Conservation (phyloP, 2,888 invertebrate genomes). For the Polia nebulosa region DNA sequence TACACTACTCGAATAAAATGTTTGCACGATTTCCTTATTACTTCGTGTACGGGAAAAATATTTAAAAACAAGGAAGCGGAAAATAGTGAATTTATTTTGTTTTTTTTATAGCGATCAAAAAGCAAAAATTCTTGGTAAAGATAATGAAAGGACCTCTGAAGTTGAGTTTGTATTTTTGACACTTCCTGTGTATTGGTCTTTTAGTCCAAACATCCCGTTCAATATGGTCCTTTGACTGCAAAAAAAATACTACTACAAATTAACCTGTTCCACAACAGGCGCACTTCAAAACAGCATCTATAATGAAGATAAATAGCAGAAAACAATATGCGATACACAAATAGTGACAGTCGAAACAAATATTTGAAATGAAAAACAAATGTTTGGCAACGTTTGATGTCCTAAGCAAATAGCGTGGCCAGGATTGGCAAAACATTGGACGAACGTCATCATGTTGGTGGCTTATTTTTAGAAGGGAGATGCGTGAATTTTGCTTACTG, state of each 20-base stretch:
- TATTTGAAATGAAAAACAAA: constrained; percentile 73
- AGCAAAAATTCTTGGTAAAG: background rate
- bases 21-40: no score
- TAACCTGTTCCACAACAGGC: constrained; percentile 14
- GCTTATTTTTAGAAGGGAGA: constrained; percentile 41
- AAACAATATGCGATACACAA: constrained; percentile 69
- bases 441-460: constrained; percentile 31
- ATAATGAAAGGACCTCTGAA: background rate
- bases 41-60: no score
- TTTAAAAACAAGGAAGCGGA: no score
- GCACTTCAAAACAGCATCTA: constrained; percentile 61
- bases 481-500: constrained; percentile 1
- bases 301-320: constrained; percentile 65
- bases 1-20: no score
- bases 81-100: background rate
- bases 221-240: background rate
- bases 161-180: constrained; percentile 14
- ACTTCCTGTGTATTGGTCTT: background rate
- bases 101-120: background rate
- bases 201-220: background rate
- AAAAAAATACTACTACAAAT: constrained; percentile 27
- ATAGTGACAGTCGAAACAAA: constrained; percentile 68
- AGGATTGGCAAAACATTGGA: constrained; percentile 61
- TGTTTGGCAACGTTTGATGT: constrained; percentile 71
- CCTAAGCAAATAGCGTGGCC: constrained; percentile 64